Evolutionary conservation across 2,888 invertebrate species (phyloP).

Genomic region (Aricia artaxerxes): DNA sequence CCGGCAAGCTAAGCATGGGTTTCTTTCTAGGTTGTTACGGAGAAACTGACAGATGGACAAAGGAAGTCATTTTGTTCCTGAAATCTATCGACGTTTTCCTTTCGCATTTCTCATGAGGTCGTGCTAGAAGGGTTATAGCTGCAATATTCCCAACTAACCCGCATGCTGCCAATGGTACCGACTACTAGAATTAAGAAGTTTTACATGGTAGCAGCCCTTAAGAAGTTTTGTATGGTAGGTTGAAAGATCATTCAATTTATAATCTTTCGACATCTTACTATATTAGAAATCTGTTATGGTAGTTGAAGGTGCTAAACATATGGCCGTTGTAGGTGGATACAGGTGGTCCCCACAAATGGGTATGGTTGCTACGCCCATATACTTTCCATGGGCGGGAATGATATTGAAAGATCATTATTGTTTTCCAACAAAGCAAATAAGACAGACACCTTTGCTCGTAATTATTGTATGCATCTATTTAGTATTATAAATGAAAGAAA

Average conservation of each 20-base stretch:
- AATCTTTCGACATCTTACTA: conserved; percentile 19
- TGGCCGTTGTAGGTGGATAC: conserved; percentile 13
- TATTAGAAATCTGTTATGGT: conserved; percentile 15
- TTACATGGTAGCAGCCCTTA: background rate
- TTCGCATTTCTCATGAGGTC: too few relatives aligned
- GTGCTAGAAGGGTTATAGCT: too few relatives aligned
- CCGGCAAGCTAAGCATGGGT: too few relatives aligned
- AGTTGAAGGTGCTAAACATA: conserved; percentile 16
- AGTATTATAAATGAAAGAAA: background rate
- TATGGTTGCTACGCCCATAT: background rate
- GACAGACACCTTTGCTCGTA: background rate
- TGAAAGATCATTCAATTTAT: background rate
- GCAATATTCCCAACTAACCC: background rate
- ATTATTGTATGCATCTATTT: background rate
- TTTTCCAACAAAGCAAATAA: background rate
- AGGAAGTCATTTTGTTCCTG: too few relatives aligned
- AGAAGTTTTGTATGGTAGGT: background rate
- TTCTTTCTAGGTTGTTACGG: too few relatives aligned
- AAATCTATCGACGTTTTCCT: too few relatives aligned
- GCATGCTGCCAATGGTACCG: background rate
- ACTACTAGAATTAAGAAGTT: background rate
- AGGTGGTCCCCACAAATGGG: conserved; percentile 8
- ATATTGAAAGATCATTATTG: conserved; percentile 7
- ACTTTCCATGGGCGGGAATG: conserved; percentile 13
- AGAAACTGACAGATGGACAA: too few relatives aligned